Evolutionary conservation across 2,888 invertebrate species (phyloP).

Genomic region (Pherbina coryleti): DNA sequence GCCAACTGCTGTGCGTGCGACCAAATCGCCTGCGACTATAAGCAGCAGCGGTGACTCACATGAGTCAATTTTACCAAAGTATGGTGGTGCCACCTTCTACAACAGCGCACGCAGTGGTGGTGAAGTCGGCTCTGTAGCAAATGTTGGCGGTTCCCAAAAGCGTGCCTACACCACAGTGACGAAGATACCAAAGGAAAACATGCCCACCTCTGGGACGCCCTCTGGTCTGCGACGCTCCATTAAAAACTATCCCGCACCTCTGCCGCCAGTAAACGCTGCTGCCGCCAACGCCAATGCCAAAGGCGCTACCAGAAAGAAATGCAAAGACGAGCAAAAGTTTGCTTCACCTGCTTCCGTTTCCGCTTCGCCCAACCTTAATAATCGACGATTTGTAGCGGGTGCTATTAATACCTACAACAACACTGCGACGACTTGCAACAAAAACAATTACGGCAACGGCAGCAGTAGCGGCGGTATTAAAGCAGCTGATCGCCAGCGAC

Average conservation of each 20-base stretch:
- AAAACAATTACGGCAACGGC: background rate
- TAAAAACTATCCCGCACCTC: conserved; percentile 61
- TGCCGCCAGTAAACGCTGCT: conserved; percentile 52
- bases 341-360: conserved; percentile 55
- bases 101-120: conserved; percentile 40
- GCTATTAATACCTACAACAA: conserved; percentile 46
- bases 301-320: conserved; percentile 54
- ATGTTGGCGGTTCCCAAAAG: conserved; percentile 58
- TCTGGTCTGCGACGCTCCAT: conserved; percentile 50
- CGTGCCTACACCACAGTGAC: conserved; percentile 62
- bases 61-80: conserved; percentile 61
- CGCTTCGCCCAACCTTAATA: conserved; percentile 54
- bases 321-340: conserved; percentile 56
- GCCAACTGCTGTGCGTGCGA: conserved; percentile 36
- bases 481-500: conserved; percentile 28
- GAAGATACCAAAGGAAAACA: conserved; percentile 65
- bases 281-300: conserved; percentile 42
- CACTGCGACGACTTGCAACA: conserved; percentile 30
- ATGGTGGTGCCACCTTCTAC: conserved; percentile 50
- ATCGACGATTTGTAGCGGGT: conserved; percentile 46
- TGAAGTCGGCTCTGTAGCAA: conserved; percentile 39
- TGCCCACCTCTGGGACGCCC: conserved; percentile 50
- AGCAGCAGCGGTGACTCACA: conserved; percentile 55
- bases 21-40: conserved; percentile 53
- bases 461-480: conserved; percentile 6